Evolutionary conservation across 1,140 invertebrate species (phyloP), one percentile per base, ranked within the genome.

Genomic region (Antheraea mylitta): DNA sequence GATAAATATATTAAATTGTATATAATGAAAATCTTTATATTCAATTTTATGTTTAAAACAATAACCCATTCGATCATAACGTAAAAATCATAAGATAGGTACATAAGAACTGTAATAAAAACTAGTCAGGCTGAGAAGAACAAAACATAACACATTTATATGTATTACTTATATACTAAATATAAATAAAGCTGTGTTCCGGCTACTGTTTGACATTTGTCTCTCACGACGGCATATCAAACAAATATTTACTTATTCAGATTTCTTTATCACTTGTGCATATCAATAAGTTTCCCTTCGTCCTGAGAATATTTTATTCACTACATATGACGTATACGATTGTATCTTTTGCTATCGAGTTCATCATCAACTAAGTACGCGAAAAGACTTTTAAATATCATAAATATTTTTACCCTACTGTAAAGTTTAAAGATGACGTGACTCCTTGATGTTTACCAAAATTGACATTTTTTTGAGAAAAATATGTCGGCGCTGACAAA

Each of bases 181-280:
- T 6, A 0, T 53, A 53, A 53, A 42, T 42, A 42, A 42, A 42
- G 2, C 11, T n/a, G 45, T 53, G 45, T n/a, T 53, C 16, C 16
- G 16, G 11, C 45, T 53, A 53, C 45, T 53, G 45, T 53, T 61
- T 22, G 60, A 6, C 60, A 6, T 19, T 30, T 36, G 3, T 16
- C 60, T 19, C 60, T 30, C 19, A 61, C n/a, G 19, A 5, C 60
- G 60, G 60, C 16, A 36, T 61, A 61, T 61, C 19, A 61, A 61
- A 61, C 19, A 16, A 30, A 61, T 18, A 30, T 61, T 61, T 30
- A 36, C n/a, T 61, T 61, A 36, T 61, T 10, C 19, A 61, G 19
- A 30, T 13, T 61, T 36, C 6, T 30, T 13, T 61, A 61, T 11
- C 60, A 22, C 19, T 36, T 61, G n/a, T 61, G 60, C 19, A 61